Evolutionary conservation across 2,888 invertebrate species (phyloP).

Genomic region (Xestia sexstrigata): DNA sequence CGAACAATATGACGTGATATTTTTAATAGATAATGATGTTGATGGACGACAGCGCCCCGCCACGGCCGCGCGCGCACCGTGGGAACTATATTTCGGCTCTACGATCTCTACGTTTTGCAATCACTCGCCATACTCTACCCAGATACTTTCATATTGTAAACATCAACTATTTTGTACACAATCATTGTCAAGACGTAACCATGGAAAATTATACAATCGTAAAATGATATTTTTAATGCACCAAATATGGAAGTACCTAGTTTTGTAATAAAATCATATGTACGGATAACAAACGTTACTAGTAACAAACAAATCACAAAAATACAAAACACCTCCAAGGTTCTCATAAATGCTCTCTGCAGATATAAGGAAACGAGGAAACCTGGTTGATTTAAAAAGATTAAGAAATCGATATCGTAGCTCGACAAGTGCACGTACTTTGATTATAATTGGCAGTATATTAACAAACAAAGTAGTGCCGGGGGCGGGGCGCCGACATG

Average conservation of each 20-base stretch:
- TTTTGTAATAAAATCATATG: constrained; percentile 22
- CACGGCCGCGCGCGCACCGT: constrained; percentile 82
- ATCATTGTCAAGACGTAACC: constrained; percentile 23
- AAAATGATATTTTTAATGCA: neutral
- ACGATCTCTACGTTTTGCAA: constrained; percentile 85
- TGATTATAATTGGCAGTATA: constrained; percentile 88
- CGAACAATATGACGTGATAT: constrained; percentile 90
- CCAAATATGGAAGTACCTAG: constrained; percentile 22
- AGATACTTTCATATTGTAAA: constrained; percentile 74
- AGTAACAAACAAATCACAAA: constrained; percentile 53
- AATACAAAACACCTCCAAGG: constrained; percentile 65
- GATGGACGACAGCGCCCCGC: constrained; percentile 87
- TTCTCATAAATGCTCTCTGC: constrained; percentile 60
- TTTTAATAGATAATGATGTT: constrained; percentile 90
- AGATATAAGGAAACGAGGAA: constrained; percentile 76
- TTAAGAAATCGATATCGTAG: constrained; percentile 86
- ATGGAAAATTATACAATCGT: constrained; percentile 7
- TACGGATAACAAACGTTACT: constrained; percentile 28
- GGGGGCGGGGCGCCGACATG: constrained; percentile 86
- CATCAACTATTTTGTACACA: constrained; percentile 64
- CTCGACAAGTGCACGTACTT: constrained; percentile 79
- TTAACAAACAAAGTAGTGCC: constrained; percentile 88
- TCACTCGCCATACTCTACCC: constrained; percentile 78
- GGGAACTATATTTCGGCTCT: constrained; percentile 88
- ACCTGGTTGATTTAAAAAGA: constrained; percentile 79